phyloP scores from a whole-genome alignment of 2,888 invertebrate genomes.

The Rhaphigaster nebulosa region DNA sequence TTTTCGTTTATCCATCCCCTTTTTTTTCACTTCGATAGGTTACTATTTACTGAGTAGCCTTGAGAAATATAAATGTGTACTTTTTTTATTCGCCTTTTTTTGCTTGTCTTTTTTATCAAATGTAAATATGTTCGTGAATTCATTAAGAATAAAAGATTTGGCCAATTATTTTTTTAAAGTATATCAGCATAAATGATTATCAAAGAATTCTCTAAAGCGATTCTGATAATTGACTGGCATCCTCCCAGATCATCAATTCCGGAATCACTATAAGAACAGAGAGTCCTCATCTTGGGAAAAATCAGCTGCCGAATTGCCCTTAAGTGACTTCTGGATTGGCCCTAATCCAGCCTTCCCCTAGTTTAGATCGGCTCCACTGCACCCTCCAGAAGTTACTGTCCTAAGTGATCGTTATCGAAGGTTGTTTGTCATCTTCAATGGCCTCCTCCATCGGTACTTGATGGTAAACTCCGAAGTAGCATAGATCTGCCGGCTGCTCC shows the following conservation, averaged over 20 bases:
- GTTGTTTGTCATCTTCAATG: slow-evolving; percentile 24
- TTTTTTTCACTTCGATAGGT: no score
- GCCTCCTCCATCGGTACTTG: not conserved
- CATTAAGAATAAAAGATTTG: no score
- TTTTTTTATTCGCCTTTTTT: no score
- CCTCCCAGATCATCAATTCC: not conserved
- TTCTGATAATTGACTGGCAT: not conserved
- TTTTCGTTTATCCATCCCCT: no score
- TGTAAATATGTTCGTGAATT: no score
- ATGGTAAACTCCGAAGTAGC: not conserved
- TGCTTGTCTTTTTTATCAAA: no score
- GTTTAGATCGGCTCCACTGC: not conserved
- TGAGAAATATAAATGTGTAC: no score
- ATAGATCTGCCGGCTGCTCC: not conserved
- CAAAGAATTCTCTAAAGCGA: not conserved
- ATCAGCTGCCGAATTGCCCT: not conserved
- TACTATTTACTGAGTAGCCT: no score
- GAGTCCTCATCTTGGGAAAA: not conserved
- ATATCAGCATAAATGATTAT: not conserved
- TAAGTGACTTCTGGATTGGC: slow-evolving; percentile 8
- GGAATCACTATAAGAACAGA: not conserved
- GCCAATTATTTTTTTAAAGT: no score
- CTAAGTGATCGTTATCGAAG: slow-evolving; percentile 11
- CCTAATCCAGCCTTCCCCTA: not conserved
- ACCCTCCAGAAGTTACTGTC: slow-evolving; percentile 24